These are phyloP conservation scores for Apogon talboti DNA, from an alignment of 2,797 vertebrate genomes.

Conservation along the genomic window DNA sequence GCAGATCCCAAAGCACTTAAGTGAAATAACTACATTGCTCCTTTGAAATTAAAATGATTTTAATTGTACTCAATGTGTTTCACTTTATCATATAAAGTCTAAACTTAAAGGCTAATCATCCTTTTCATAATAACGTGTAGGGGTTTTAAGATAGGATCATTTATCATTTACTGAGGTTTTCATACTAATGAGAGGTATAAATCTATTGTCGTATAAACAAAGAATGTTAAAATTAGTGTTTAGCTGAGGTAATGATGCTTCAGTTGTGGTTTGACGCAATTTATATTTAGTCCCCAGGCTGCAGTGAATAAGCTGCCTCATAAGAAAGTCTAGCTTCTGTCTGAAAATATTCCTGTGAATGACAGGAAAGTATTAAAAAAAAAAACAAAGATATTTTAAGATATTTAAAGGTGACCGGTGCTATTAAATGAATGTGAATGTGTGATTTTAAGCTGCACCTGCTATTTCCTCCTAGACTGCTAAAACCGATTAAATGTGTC, in stretches of 20 bases:
- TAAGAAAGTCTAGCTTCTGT: constrained; percentile 15
- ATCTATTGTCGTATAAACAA: constrained; percentile 16
- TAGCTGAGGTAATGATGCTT: constrained; percentile 36
- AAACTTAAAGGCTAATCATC: no score
- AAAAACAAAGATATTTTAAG: constrained; percentile 29
- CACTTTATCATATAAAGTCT: no score
- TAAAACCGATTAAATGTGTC: constrained; percentile 3
- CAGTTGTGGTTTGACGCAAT: constrained; percentile 21
- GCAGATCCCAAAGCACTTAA: no score
- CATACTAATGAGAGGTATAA: constrained; percentile 17
- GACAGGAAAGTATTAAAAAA: constrained; percentile 18
- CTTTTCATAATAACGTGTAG: not conserved
- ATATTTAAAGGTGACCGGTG: constrained; percentile 7
- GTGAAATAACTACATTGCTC: no score
- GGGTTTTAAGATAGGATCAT: not conserved
- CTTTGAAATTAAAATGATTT: no score
- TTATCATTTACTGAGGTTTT: constrained; percentile 7
- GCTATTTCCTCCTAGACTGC: not conserved
- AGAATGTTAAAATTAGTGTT: constrained; percentile 20
- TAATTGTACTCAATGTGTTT: no score
- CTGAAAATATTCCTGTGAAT: constrained; percentile 23
- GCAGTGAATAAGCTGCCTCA: constrained; percentile 21
- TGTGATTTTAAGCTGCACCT: not conserved
- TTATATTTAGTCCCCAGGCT: constrained; percentile 32
- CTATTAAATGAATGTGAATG: constrained; percentile 15